These are phyloP conservation scores for Myathropa florea DNA, from an alignment of 2,888 invertebrate genomes.

Conservation along the genomic window DNA sequence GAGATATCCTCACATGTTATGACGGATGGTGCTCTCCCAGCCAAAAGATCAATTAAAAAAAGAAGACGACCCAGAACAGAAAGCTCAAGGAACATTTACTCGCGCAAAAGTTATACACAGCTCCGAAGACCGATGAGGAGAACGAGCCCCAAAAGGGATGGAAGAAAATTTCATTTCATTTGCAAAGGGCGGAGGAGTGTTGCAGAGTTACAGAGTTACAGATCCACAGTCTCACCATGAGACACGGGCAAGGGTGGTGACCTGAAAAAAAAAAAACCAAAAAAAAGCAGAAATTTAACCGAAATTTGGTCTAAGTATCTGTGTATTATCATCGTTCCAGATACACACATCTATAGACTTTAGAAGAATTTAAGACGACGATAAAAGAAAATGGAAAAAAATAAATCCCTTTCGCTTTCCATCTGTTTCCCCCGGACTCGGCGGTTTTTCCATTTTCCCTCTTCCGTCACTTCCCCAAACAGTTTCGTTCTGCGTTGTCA, in stretches of 20 bases:
- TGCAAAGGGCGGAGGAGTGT: too few species aligned
- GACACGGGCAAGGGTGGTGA: neutral
- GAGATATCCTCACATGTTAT: too few species aligned
- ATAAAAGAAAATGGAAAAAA: constrained; percentile 16
- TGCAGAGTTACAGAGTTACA: neutral
- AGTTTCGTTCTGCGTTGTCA: neutral
- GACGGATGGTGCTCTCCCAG: too few species aligned
- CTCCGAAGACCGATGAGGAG: too few species aligned
- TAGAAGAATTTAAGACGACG: constrained; percentile 16
- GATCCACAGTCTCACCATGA: neutral
- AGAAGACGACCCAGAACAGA: too few species aligned
- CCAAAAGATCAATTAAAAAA: too few species aligned
- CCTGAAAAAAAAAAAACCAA: neutral
- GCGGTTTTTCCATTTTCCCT: neutral
- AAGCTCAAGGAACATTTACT: too few species aligned
- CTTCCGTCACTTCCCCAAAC: neutral
- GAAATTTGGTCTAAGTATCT: constrained; percentile 11
- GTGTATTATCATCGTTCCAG: constrained; percentile 4
- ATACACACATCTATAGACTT: neutral
- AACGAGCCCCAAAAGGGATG: too few species aligned
- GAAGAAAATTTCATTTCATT: too few species aligned
- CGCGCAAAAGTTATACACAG: too few species aligned
- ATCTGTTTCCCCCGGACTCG: neutral
- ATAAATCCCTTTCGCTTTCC: constrained; percentile 19
- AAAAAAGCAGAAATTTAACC: neutral